A percentile compares a stretch with the other conserved stretches of the same genome.
Conservation (phyloP, 2,113 vertebrate genomes). For the Phocoena sinus region DNA sequence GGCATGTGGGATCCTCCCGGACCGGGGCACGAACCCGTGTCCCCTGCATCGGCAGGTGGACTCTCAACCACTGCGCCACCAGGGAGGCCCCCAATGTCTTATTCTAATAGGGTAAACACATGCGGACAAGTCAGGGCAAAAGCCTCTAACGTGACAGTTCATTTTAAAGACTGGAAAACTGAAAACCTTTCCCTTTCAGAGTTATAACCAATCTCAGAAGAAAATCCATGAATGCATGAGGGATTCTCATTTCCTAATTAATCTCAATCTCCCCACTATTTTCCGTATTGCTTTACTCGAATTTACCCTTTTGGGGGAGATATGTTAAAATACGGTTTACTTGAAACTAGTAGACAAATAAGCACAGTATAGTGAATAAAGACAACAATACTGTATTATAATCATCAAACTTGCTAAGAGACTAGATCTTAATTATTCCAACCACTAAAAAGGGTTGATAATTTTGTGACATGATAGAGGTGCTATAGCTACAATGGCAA, state of each 20-base stretch:
- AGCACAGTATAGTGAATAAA: not conserved
- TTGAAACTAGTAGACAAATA: not conserved
- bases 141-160: not conserved
- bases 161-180: not conserved
- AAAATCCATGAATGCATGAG: not conserved
- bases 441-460: not conserved
- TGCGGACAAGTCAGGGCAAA: not conserved
- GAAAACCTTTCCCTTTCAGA: not conserved
- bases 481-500: not conserved
- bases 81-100: not conserved
- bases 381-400: not conserved
- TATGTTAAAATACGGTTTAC: not conserved
- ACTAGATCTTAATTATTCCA: not conserved
- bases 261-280: not conserved
- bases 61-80: too few relatives aligned
- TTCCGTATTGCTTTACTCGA: not conserved
- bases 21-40: fast-evolving
- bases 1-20: too few relatives aligned
- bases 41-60: too few relatives aligned
- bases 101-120: not conserved
- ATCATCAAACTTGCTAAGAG: not conserved
- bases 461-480: not conserved
- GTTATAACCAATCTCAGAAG: not conserved
- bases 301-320: not conserved
- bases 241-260: not conserved